A percentile compares a stretch with the other conserved stretches of the same genome.
These are phyloP conservation scores for Poecilia velifera DNA, from an alignment of 2,797 vertebrate species.

Conservation along the genomic window DNA sequence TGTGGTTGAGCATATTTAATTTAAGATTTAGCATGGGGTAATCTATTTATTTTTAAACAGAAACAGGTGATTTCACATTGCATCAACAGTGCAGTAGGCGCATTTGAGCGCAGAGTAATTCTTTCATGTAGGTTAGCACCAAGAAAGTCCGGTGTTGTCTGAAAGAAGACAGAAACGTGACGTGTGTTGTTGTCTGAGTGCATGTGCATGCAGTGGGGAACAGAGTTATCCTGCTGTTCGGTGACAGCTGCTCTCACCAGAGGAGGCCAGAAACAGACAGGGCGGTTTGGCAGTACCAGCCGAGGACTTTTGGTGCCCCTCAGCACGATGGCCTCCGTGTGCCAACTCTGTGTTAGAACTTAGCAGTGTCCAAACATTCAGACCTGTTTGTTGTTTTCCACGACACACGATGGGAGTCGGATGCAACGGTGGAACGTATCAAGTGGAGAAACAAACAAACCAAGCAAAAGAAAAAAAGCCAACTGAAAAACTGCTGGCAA, in stretches of 20 bases:
- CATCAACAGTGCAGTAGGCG: too few species aligned
- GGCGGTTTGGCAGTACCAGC: slow-evolving; percentile 19
- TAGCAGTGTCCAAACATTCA: slow-evolving; percentile 3
- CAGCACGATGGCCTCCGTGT: slow-evolving; percentile 11
- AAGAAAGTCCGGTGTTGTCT: neutral
- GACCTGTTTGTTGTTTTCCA: neutral
- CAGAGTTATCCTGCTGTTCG: slow-evolving; percentile 72
- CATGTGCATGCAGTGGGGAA: slow-evolving; percentile 42
- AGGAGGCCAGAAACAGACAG: slow-evolving; percentile 40
- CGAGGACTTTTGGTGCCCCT: slow-evolving; percentile 25
- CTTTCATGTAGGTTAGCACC: neutral
- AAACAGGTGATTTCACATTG: too few species aligned
- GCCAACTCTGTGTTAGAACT: slow-evolving; percentile 17
- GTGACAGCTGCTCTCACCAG: slow-evolving; percentile 69
- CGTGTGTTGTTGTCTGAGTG: slow-evolving; percentile 17
- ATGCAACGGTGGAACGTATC: neutral
- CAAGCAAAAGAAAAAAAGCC: neutral
- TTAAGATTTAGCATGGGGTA: neutral
- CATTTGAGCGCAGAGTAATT: neutral
- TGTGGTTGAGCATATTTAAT: neutral
- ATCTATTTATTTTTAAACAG: too few species aligned
- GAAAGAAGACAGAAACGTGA: slow-evolving; percentile 5
- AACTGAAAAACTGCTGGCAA: neutral
- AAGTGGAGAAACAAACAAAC: neutral
- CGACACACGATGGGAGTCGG: neutral